A percentile compares a stretch with the other conserved stretches of the same genome.
Evolutionary conservation across 2,797 vertebrate species (phyloP).

Genomic region (Lepidocolaptes lacrymiger): DNA sequence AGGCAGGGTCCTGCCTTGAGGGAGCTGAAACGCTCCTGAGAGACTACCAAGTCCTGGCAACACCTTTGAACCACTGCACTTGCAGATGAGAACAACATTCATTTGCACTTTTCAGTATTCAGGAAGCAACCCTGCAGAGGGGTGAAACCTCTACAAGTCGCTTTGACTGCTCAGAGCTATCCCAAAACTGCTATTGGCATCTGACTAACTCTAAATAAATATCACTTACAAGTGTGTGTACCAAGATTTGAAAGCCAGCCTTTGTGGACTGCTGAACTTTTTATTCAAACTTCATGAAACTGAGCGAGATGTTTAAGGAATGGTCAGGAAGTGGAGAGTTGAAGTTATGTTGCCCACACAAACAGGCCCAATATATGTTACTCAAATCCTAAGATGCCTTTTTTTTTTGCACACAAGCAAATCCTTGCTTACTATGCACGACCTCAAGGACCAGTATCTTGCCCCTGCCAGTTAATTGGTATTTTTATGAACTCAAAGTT

Average conservation of each 20-base stretch:
- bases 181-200: not conserved
- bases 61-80: not conserved
- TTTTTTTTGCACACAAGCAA: not conserved
- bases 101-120: not conserved
- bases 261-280: not conserved
- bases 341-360: not conserved
- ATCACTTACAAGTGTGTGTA: accelerated
- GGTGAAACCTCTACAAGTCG: accelerated
- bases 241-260: not conserved
- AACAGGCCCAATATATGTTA: not conserved
- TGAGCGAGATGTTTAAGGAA: accelerated
- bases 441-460: not conserved
- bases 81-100: accelerated
- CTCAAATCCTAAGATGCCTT: not conserved
- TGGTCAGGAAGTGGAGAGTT: not conserved
- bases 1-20: not conserved
- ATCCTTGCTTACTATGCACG: not conserved
- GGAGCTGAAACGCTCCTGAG: accelerated
- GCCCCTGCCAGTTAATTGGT: not conserved
- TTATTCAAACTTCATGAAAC: not conserved
- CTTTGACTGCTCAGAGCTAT: not conserved
- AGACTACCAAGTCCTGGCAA: not conserved
- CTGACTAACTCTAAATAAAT: not conserved
- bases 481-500: not conserved
- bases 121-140: not conserved